Base-by-base conservation (phyloP, 2,888 invertebrate genomes). In the Chrysomela aeneicollis region DNA sequence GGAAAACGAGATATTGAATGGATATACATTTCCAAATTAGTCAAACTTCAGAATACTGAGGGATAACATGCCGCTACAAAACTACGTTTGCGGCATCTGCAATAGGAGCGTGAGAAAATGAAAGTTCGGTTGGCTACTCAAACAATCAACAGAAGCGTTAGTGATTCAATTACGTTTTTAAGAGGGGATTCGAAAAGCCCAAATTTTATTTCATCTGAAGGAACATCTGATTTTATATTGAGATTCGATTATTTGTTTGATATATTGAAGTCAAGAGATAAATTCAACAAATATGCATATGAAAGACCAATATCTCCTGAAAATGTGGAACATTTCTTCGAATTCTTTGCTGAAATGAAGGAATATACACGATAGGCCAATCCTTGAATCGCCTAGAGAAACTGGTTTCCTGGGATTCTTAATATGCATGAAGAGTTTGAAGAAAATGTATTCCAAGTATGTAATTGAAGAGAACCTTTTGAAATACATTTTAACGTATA, bases 341-440 rank as follows among this genome's bases (percentile, higher is more conserved):
- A 32, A n/a, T 30, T 32, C 12, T 52, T 61, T 30, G 21, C n/a
- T 35, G 6, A 5, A 5, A 26, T 26, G 26, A 26, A 26, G 22
- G 17, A 54, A 10, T 49, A 55, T 55, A 26, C 3, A 26, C 6
- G 26, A 6, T 5, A 59, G 22, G 19, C 9, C 58, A 17, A 37
- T 62, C 9, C 37, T 62, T 17, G 9, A 59, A 10, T 19, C 26
- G 9, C 30, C 10, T 18, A 61, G 68, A 42, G 63, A 65, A 59
- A 64, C 55, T 21, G 65, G 63, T 1, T 65, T 69, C 59, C 22
- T 68, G n/a, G 70, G 66, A 9, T 61, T 68, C 46, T 15, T 66
- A 19, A 49, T 69, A 30, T 60, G 60, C 18, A 63, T 70, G 22
- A 26, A 42, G 30, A 70, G 70, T 57, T 32, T 60, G 4, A 54